Conservation (phyloP, 2,888 invertebrate species). For the Odontocolon sp. region DNA sequence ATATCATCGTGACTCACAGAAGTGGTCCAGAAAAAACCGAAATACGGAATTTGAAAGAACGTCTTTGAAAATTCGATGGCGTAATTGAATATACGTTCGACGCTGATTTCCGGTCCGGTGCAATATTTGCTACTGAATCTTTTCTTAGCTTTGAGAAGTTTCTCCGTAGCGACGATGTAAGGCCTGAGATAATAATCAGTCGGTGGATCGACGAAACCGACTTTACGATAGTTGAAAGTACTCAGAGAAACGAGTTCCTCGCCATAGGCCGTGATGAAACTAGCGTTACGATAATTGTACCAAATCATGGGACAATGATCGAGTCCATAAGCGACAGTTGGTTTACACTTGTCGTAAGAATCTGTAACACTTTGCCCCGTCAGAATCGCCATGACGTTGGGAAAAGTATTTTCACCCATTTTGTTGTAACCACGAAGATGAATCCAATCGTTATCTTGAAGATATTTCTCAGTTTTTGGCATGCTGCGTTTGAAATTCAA, state of each 20-base stretch:
- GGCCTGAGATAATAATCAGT: constrained; percentile 92
- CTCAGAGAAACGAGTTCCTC: constrained; percentile 89
- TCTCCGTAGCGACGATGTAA: constrained; percentile 87
- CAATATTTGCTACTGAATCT: constrained; percentile 83
- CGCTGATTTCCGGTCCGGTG: constrained; percentile 84
- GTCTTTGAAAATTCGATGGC: constrained; percentile 86
- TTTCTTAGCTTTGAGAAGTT: constrained; percentile 78
- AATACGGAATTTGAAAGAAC: constrained; percentile 85
- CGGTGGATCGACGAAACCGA: constrained; percentile 88
- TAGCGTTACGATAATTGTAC: constrained; percentile 87
- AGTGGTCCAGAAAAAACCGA: constrained; percentile 91
- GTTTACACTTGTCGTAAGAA: constrained; percentile 82
- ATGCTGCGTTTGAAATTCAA: constrained; percentile 89
- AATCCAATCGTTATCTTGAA: constrained; percentile 87
- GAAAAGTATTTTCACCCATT: constrained; percentile 94
- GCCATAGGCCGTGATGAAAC: constrained; percentile 90
- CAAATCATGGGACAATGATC: constrained; percentile 90
- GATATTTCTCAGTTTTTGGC: constrained; percentile 86
- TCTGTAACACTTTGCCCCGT: constrained; percentile 85
- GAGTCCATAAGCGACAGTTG: constrained; percentile 81
- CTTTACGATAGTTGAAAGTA: constrained; percentile 89
- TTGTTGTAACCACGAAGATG: constrained; percentile 89
- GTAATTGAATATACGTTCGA: constrained; percentile 87
- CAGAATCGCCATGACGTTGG: constrained; percentile 92
- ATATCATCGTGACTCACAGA: constrained; percentile 88